Conservation (phyloP, 1,140 invertebrate genomes). For the Luehdorfia chinensis region DNA sequence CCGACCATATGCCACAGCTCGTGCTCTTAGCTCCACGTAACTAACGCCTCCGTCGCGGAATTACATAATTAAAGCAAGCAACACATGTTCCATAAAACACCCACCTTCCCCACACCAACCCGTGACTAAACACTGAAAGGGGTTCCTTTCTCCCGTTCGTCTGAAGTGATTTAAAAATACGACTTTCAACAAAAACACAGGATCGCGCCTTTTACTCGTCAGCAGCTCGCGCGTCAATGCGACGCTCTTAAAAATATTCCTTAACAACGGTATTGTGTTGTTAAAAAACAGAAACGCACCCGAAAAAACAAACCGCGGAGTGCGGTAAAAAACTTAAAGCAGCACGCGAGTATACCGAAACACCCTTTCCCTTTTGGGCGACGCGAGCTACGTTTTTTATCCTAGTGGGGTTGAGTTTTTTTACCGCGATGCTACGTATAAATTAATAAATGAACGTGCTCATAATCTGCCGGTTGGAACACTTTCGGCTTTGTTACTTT, state of each 20-base stretch:
- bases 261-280: conserved; percentile 69
- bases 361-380: conserved; percentile 75
- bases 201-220: conserved; percentile 46
- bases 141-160: conserved; percentile 47
- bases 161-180: conserved; percentile 59
- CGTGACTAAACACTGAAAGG: conserved; percentile 64
- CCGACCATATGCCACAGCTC: conserved; percentile 27
- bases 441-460: conserved; percentile 76
- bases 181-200: conserved; percentile 46
- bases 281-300: conserved; percentile 72
- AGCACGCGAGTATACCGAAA: conserved; percentile 66
- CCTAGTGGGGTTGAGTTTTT: conserved; percentile 69
- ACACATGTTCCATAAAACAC: conserved; percentile 33
- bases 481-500: conserved; percentile 72
- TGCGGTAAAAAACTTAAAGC: conserved; percentile 69
- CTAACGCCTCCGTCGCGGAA: conserved; percentile 11
- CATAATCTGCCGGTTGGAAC: conserved; percentile 72
- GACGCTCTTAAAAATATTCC: conserved; percentile 68
- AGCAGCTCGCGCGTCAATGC: conserved; percentile 51
- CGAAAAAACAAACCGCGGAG: conserved; percentile 71
- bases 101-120: conserved; percentile 47
- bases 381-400: conserved; percentile 72
- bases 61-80: conserved; percentile 21
- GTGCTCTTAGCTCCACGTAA: conserved; percentile 23
- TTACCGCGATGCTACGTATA: conserved; percentile 67